Evolutionary conservation across 2,113 vertebrate species (phyloP), one percentile per base, ranked within the genome.

Genomic region (Camelus dromedarius): DNA sequence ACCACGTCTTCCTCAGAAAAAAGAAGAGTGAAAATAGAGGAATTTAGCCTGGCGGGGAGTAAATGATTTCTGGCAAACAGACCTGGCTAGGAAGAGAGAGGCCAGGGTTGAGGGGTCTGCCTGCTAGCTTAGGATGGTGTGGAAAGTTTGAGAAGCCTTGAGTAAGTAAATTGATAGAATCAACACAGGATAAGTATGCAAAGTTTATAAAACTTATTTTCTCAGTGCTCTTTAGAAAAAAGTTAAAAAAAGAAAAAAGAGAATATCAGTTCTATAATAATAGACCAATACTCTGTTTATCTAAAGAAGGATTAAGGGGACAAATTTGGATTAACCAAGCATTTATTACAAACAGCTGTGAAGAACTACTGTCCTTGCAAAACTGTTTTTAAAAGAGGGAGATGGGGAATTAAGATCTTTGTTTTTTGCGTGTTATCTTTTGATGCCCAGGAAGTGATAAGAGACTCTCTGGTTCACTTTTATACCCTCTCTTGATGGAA

Each of bases 261-360:
- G 46, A 77, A 11, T 30, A 19, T 83, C n/a, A 64, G 50, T 79
- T 91, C 88, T 80, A 67, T 94, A 80, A 91, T 87, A 97, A 93
- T 75, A 95, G 91, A 82, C 30, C 64, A 13, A 75, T 96, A 94
- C 95, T 83, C 92, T 96, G 85, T 97, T 94, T 95, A 80, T 96
- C 93, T 95, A 72, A 89, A 88, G 67, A 38, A 83, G 48, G 83
- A 66, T 88, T 82, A 89, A 56, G 42, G 46, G 30, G 95, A 56
- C 76, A 93, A 69, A 91, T 58, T 73, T 86, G 88, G 96, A 84
- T 97, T 95, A 96, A 93, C 93, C 75, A 96, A 95, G 91, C 24
- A 2, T 95, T 97, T 90, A 72, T 76, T 56, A 76, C 86, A 86
- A 92, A 95, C 70, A 98, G 86, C 96, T 97, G 89, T 93, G 93